Base-by-base conservation (phyloP, 2,888 invertebrate species). In the Dynastes maya region DNA sequence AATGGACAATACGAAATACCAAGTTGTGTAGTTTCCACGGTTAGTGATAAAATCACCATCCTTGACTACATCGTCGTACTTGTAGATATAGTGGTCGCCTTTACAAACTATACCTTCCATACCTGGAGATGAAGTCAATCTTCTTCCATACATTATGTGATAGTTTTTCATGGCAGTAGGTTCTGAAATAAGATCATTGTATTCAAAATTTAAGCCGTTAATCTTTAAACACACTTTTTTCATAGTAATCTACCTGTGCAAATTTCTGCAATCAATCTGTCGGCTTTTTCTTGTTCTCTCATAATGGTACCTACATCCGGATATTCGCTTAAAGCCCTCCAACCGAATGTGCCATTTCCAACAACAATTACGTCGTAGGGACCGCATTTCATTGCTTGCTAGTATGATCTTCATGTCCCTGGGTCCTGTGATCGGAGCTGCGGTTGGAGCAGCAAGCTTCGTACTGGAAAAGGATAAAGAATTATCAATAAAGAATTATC, bases 1-100 rank as follows among this genome's bases (percentile, higher is more conserved):
- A 13, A 98, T 91, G 13, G 93, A 92, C 72, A 98, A 87, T 0
- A 94, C 97, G 87, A 98, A 98, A 87, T 95, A 95, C 86, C 95
- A 95, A 0, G 96, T 94, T 0, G 98, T 98, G 13, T 96, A 98
- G 0, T 98, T 98, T 0, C 98, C 98, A 82, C 93, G 92, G 82
- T 95, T 95, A 0, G 96, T 96, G 61, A 96, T 92, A 0, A 96
- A 84, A 81, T 94, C 92, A 0, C 90, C 91, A 83, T 89, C 93
- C 89, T 89, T 83, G 6, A 90, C 89, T 0, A 89, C 89, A 53
- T 83, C 83, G 61, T 83, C 83, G 67, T 83, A 78, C 61, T 82
- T 83, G 77, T 83, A 83, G 67, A 82, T 80, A 80, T 83, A 83
- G 9, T 81, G 79, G 49, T 83, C 81, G 0, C 83, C 83, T 76